Conservation (phyloP, 2,888 invertebrate species). For the Hydrotaea diabolus region DNA sequence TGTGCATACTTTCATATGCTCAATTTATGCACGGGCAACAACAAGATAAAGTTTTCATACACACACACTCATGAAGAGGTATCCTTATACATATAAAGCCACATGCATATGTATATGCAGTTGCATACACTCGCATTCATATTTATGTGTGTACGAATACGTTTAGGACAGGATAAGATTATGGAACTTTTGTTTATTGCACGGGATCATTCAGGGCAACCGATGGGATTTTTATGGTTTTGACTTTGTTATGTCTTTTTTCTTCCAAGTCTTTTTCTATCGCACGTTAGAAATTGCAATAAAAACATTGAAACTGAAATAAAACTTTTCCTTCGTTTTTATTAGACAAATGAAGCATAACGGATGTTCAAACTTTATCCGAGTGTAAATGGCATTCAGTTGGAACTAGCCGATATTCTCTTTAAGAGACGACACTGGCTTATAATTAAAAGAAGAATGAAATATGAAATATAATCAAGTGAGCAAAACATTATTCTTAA, state of each 20-base stretch:
- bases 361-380: background rate
- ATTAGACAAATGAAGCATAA: slow-evolving; percentile 37
- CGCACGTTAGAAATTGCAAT: slow-evolving; percentile 29
- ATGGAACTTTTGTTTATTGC: slow-evolving; percentile 59
- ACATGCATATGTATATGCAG: background rate
- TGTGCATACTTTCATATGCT: slow-evolving; percentile 23
- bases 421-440: too few relatives aligned
- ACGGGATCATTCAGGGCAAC: slow-evolving; percentile 48
- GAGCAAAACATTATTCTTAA: too few relatives aligned
- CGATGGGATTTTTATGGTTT: slow-evolving; percentile 57
- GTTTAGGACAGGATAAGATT: slow-evolving; percentile 50
- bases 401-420: background rate
- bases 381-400: background rate
- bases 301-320: slow-evolving; percentile 6
- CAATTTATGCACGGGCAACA: slow-evolving; percentile 26
- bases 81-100: background rate
- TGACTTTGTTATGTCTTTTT: slow-evolving; percentile 53
- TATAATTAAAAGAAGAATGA: too few relatives aligned
- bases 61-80: background rate
- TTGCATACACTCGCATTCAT: background rate
- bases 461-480: too few relatives aligned
- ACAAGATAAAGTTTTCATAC: slow-evolving; percentile 17
- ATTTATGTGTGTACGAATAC: slow-evolving; percentile 31
- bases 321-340: slow-evolving; percentile 15
- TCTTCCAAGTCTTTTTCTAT: slow-evolving; percentile 28